Conservation (phyloP, 2,888 invertebrate genomes). For the Rotaria macrura region DNA sequence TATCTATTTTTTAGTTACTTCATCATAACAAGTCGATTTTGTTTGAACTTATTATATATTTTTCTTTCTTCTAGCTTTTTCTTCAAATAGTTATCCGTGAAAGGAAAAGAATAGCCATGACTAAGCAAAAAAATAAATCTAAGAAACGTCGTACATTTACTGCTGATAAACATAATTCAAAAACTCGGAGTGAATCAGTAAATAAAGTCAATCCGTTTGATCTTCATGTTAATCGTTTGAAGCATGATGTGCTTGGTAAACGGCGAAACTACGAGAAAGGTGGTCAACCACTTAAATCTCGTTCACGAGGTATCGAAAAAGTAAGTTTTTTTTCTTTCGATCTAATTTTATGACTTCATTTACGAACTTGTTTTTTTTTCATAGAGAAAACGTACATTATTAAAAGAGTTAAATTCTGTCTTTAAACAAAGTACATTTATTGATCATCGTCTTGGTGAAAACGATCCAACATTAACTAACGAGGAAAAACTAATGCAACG, state of each 20-base stretch:
- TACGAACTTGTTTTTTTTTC: background rate
- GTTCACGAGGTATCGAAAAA: background rate
- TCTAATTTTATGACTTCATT: too few species aligned
- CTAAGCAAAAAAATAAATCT: background rate
- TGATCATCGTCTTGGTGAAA: slow-evolving; percentile 78
- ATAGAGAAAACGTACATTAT: slow-evolving; percentile 71
- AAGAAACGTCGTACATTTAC: background rate
- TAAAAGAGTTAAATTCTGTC: slow-evolving; percentile 70
- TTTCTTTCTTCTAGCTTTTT: background rate
- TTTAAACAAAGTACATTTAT: slow-evolving; percentile 74
- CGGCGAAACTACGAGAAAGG: background rate
- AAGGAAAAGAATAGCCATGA: background rate
- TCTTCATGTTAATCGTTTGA: background rate
- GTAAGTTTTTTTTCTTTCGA: background rate
- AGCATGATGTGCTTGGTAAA: slow-evolving; percentile 10
- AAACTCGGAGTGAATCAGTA: background rate
- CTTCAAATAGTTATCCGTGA: background rate
- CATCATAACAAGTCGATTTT: too few species aligned
- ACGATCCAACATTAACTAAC: slow-evolving; percentile 58
- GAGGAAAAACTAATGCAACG: slow-evolving; percentile 73
- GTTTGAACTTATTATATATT: too few species aligned
- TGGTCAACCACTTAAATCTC: background rate
- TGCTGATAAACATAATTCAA: background rate
- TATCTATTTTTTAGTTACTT: too few species aligned
- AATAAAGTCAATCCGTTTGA: background rate